Conservation (phyloP, 2,888 invertebrate species). For the Spilarctia lutea region DNA sequence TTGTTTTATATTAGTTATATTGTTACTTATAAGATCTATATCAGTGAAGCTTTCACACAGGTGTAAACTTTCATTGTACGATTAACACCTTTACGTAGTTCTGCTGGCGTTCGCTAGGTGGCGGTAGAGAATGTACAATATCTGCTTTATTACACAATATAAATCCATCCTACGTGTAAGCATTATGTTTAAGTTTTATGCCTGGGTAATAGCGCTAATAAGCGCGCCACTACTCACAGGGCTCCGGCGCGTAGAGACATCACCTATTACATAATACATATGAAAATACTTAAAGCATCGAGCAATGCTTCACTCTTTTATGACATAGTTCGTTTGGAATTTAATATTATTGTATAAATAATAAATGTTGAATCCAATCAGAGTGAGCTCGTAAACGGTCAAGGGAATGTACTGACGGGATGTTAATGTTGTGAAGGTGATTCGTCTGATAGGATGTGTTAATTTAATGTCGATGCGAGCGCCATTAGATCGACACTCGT, state of each 20-base stretch:
- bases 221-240: not conserved
- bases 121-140: not conserved
- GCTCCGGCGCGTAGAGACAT: not conserved
- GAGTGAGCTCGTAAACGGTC: slow-evolving; percentile 3
- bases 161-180: not conserved
- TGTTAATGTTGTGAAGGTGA: slow-evolving; percentile 6
- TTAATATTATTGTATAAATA: not conserved
- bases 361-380: slow-evolving; percentile 7
- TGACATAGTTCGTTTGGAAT: not conserved
- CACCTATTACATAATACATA: not conserved
- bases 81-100: not conserved
- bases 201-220: not conserved
- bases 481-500: not conserved
- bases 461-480: slow-evolving; percentile 1
- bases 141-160: not conserved
- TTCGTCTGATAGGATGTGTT: slow-evolving; percentile 9
- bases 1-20: not conserved
- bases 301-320: not conserved
- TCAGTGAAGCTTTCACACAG: not conserved
- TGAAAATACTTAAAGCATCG: not conserved
- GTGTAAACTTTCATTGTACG: not conserved
- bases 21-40: not conserved
- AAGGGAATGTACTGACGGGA: not conserved
- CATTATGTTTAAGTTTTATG: not conserved
- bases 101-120: not conserved